A percentile compares a stretch with the other conserved stretches of the same genome.
phyloP scores from a whole-genome alignment of 1,140 invertebrate genomes.

The Sycophaga agraensis region DNA sequence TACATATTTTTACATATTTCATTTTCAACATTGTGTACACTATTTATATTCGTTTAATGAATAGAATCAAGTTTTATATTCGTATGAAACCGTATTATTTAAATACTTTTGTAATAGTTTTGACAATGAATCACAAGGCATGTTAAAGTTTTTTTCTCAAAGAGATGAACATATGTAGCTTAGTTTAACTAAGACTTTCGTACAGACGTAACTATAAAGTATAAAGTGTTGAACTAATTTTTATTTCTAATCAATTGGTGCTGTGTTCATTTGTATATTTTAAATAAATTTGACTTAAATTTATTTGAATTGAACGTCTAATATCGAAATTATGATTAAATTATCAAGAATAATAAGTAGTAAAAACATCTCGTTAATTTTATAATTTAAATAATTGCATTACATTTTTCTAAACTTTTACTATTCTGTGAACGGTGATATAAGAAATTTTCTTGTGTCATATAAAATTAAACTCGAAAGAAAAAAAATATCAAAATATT shows the following conservation, averaged over 20 bases:
- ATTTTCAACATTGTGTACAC: conserved; percentile 20
- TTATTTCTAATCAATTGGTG: no score
- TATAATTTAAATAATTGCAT: no score
- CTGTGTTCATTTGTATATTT: no score
- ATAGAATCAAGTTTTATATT: conserved; percentile 12
- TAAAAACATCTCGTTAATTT: no score
- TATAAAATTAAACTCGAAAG: not conserved
- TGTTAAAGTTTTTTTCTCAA: conserved; percentile 14
- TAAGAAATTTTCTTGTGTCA: not conserved
- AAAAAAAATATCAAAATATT: conserved; percentile 2
- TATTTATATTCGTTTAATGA: conserved; percentile 18
- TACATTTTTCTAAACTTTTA: no score
- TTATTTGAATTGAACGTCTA: no score
- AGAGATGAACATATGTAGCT: conserved; percentile 22
- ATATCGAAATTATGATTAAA: no score
- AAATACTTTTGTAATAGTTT: conserved; percentile 3
- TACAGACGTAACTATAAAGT: not conserved
- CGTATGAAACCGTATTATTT: conserved; percentile 4
- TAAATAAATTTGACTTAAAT: no score
- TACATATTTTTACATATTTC: conserved; percentile 26
- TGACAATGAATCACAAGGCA: conserved; percentile 10
- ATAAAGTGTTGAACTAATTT: no score
- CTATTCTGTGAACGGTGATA: not conserved
- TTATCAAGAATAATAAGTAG: no score
- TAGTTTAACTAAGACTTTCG: conserved; percentile 9